phyloP scores from a whole-genome alignment of 2,888 invertebrate genomes.

The Apamea epomidion region DNA sequence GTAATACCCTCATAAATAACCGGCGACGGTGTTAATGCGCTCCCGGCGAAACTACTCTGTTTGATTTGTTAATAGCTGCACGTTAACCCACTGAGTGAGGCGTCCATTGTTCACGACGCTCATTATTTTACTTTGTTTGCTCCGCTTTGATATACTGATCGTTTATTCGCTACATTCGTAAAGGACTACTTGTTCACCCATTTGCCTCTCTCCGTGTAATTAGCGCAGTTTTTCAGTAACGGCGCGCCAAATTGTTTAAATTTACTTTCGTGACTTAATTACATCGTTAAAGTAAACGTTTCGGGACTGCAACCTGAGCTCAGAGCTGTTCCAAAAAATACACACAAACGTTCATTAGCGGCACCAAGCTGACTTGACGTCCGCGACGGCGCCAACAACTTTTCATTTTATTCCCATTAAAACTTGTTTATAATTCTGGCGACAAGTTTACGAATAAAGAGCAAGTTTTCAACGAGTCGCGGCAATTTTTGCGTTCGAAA shows the following conservation, averaged over 20 bases:
- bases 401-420: conserved; percentile 68
- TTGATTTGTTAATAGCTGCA: conserved; percentile 64
- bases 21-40: conserved; percentile 60
- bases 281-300: conserved; percentile 55
- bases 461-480: conserved; percentile 61
- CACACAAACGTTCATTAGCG: conserved; percentile 31
- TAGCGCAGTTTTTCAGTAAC: conserved; percentile 35
- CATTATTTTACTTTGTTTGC: conserved; percentile 55
- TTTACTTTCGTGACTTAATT: conserved; percentile 50
- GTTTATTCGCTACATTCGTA: conserved; percentile 42
- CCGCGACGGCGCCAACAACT: conserved; percentile 43
- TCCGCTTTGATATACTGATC: conserved; percentile 50
- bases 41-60: conserved; percentile 54
- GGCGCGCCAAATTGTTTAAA: conserved; percentile 41
- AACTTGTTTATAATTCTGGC: conserved; percentile 68
- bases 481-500: conserved; percentile 55
- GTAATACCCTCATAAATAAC: conserved; percentile 60
- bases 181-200: conserved; percentile 25
- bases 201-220: conserved; percentile 41
- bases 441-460: conserved; percentile 68
- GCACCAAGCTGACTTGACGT: conserved; percentile 5
- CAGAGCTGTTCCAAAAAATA: conserved; percentile 21
- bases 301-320: conserved; percentile 27
- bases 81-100: conserved; percentile 42
- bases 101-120: conserved; percentile 32